phyloP scores from a whole-genome alignment of 2,888 invertebrate genomes.

The Hermaeophaga mercurialis region DNA sequence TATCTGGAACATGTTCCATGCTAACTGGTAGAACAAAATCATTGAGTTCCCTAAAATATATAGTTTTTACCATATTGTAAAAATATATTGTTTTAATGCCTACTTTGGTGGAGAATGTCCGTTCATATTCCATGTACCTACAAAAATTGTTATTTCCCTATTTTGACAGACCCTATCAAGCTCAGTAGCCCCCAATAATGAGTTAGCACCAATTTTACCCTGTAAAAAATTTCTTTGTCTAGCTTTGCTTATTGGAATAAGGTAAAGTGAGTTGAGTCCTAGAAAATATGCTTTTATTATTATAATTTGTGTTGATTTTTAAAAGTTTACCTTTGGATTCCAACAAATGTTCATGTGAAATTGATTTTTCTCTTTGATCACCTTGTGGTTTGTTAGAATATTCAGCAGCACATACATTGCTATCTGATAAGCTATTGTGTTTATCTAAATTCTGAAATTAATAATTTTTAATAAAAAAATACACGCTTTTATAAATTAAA shows the following conservation, averaged over 20 bases:
- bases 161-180: constrained; percentile 85
- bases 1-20: constrained; percentile 85
- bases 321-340: constrained; percentile 7
- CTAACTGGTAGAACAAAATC: constrained; percentile 88
- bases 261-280: constrained; percentile 57
- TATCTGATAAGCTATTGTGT: constrained; percentile 55
- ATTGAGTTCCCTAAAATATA: constrained; percentile 72
- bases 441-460: constrained; percentile 42
- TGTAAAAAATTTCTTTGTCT: constrained; percentile 81
- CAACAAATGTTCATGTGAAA: constrained; percentile 55
- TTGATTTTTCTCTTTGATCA: constrained; percentile 49
- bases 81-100: too few species aligned
- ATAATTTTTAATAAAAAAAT: constrained; percentile 3
- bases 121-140: constrained; percentile 98
- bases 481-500: too few species aligned
- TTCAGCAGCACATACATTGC: constrained; percentile 44
- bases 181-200: constrained; percentile 82
- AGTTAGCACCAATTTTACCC: constrained; percentile 79
- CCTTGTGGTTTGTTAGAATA: constrained; percentile 35
- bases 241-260: constrained; percentile 82
- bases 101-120: constrained; percentile 85
- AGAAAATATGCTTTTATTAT: not conserved
- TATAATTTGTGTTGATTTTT: not conserved
- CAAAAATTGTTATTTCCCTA: constrained; percentile 83
- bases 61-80: too few species aligned